Conservation (phyloP, 2,113 vertebrate species). For the Fulica atra region DNA sequence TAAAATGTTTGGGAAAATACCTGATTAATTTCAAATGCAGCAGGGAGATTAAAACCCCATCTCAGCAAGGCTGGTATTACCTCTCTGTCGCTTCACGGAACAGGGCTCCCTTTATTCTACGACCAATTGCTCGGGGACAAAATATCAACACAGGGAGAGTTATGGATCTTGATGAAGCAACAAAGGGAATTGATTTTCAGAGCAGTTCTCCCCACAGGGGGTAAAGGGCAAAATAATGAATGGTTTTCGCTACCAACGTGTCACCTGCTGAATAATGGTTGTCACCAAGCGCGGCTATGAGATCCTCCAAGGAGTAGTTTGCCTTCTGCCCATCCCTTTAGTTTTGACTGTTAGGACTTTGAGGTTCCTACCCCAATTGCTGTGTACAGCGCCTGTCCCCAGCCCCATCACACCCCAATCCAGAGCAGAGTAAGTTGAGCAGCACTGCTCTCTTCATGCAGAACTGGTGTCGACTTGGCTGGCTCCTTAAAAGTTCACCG, state of each 20-base stretch:
- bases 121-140: not conserved
- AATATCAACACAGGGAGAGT: not conserved
- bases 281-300: not conserved
- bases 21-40: constrained; percentile 34
- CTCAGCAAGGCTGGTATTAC: constrained; percentile 6
- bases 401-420: not conserved
- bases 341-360: not conserved
- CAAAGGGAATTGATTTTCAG: constrained; percentile 27
- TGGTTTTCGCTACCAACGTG: not conserved
- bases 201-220: not conserved
- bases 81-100: not conserved
- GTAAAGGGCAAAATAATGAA: not conserved
- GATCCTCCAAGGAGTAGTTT: not conserved
- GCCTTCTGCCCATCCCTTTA: not conserved
- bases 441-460: not conserved
- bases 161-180: not conserved
- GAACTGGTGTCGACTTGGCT: not conserved
- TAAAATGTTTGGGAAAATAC: constrained; percentile 26
- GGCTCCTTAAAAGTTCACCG: not conserved
- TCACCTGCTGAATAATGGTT: not conserved
- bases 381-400: fast-evolving
- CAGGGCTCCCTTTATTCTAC: not conserved
- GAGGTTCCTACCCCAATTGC: fast-evolving
- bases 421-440: not conserved
- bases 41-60: not conserved